Evolutionary conservation across 2,888 invertebrate genomes (phyloP).

Genomic region (Cataglyphis altisquamis): DNA sequence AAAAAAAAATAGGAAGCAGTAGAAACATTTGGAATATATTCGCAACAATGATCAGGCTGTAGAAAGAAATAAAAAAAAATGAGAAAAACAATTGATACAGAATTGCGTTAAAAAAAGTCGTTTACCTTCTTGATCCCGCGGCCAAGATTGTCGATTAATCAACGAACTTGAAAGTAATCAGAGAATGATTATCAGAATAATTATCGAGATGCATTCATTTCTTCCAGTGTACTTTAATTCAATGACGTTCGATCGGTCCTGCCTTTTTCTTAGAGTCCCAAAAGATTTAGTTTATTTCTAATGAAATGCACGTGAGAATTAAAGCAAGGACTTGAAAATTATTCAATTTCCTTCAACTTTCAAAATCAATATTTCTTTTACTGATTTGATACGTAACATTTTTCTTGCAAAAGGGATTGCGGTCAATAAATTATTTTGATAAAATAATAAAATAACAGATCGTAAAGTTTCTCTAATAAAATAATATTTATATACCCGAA

Average conservation of each 20-base stretch:
- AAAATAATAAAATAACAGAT: background rate
- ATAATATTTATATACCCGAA: background rate
- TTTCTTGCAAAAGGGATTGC: background rate
- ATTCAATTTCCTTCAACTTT: background rate
- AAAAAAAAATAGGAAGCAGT: slow-evolving; percentile 22
- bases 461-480: background rate
- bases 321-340: background rate
- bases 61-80: background rate
- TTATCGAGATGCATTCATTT: background rate
- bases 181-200: background rate
- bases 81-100: background rate
- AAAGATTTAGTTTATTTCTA: background rate
- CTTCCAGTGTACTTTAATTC: background rate
- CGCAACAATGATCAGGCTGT: background rate
- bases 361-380: background rate
- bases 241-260: background rate
- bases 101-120: slow-evolving; percentile 10
- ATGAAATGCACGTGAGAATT: background rate
- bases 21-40: slow-evolving; percentile 20
- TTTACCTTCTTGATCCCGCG: background rate
- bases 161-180: slow-evolving; percentile 1
- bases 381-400: background rate
- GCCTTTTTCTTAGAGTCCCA: background rate
- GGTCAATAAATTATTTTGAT: background rate
- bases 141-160: slow-evolving; percentile 23